phyloP scores from a whole-genome alignment of 2,888 invertebrate species.

The Urechis unicinctus region DNA sequence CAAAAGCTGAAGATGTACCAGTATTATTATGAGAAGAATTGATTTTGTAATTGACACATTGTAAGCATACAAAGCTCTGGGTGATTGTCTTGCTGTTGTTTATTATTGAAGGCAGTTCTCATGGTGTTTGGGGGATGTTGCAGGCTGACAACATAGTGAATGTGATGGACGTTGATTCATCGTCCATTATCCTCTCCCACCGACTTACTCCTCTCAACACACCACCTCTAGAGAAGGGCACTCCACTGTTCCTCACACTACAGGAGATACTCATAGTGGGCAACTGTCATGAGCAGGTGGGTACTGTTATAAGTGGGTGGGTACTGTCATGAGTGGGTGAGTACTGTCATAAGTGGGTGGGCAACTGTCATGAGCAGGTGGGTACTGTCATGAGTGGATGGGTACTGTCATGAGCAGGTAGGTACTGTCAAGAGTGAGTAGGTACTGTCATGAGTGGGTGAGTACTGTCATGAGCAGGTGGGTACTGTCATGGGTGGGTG shows the following conservation, averaged over 20 bases:
- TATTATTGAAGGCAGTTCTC: not conserved
- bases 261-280: constrained; percentile 93
- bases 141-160: constrained; percentile 79
- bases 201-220: constrained; percentile 77
- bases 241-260: constrained; percentile 77
- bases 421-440: too few relatives aligned
- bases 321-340: too few relatives aligned
- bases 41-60: too few relatives aligned
- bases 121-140: not conserved
- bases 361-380: constrained; percentile 86
- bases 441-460: too few relatives aligned
- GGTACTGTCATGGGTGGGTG: too few relatives aligned
- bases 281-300: constrained; percentile 78
- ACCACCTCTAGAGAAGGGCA: constrained; percentile 82
- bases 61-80: not conserved
- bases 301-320: too few relatives aligned
- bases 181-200: constrained; percentile 77
- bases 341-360: too few relatives aligned
- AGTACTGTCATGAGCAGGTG: too few relatives aligned
- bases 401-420: too few relatives aligned
- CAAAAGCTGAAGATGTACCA: not conserved
- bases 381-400: too few relatives aligned
- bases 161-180: constrained; percentile 79
- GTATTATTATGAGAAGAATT: too few relatives aligned
- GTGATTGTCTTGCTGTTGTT: not conserved